These are phyloP conservation scores for Orthosia gracilis DNA, from an alignment of 2,888 invertebrate species.

Conservation along the genomic window DNA sequence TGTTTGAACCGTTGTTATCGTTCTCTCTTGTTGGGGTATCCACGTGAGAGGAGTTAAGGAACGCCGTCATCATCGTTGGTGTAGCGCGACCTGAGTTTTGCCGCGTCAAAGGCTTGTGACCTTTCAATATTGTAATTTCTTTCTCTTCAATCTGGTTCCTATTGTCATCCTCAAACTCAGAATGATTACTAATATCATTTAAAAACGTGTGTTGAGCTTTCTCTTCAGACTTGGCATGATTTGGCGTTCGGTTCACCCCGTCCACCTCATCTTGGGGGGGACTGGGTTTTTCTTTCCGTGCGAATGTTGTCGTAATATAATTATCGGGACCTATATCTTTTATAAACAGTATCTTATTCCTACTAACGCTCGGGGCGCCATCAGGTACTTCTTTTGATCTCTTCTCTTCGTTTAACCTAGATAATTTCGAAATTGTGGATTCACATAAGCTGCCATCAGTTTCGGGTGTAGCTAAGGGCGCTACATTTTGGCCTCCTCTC, in stretches of 20 bases:
- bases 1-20: slow-evolving; percentile 83
- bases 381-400: slow-evolving; percentile 86
- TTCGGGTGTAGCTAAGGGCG: slow-evolving; percentile 92
- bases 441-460: slow-evolving; percentile 92
- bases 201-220: slow-evolving; percentile 88
- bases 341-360: slow-evolving; percentile 91
- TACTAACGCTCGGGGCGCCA: slow-evolving; percentile 84
- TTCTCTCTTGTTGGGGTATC: slow-evolving; percentile 78
- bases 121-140: slow-evolving; percentile 88
- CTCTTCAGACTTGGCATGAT: slow-evolving; percentile 87
- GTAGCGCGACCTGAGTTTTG: slow-evolving; percentile 92
- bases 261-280: slow-evolving; percentile 78
- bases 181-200: slow-evolving; percentile 87
- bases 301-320: slow-evolving; percentile 93
- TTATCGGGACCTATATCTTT: slow-evolving; percentile 94
- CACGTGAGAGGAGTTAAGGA: slow-evolving; percentile 86
- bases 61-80: slow-evolving; percentile 89
- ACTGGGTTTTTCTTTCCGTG: slow-evolving; percentile 85
- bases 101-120: slow-evolving; percentile 93
- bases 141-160: slow-evolving; percentile 89
- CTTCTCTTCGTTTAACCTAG: slow-evolving; percentile 86
- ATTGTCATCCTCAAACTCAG: slow-evolving; percentile 89
- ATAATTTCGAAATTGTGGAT: slow-evolving; percentile 89
- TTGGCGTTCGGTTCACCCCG: slow-evolving; percentile 81
- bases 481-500: slow-evolving; percentile 86